A percentile compares a stretch with the other conserved stretches of the same genome.
Evolutionary conservation across 2,888 invertebrate species (phyloP).

Genomic region (Thumatha senex): DNA sequence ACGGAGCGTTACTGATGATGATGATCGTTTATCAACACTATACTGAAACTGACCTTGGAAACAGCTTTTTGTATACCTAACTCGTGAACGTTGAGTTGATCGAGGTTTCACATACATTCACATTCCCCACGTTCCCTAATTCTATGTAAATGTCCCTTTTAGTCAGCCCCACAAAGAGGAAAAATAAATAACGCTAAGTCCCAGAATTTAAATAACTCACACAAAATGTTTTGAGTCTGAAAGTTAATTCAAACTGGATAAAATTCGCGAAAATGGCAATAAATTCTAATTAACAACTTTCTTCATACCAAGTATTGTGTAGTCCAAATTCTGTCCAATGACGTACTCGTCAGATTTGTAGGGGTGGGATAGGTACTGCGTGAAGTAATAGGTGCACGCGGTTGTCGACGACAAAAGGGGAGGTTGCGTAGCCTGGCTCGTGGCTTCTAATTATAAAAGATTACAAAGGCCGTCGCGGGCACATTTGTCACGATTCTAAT

Average conservation of each 20-base stretch:
- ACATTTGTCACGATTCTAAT: slow-evolving; percentile 29
- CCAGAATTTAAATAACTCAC: slow-evolving; percentile 9
- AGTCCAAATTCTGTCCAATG: slow-evolving; percentile 2
- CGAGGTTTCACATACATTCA: no score
- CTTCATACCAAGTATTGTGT: slow-evolving; percentile 9
- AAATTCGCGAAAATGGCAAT: slow-evolving; percentile 8
- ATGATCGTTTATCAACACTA: no score
- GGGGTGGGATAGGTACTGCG: neutral
- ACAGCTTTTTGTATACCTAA: no score
- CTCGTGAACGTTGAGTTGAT: no score
- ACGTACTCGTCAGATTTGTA: no score
- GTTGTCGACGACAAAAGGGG: neutral
- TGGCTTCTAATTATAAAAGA: slow-evolving; percentile 23
- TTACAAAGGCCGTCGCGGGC: slow-evolving; percentile 11
- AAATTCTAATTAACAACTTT: slow-evolving; percentile 15
- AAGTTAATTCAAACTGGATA: slow-evolving; percentile 10
- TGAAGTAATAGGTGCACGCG: neutral
- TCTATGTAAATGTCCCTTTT: slow-evolving; percentile 5
- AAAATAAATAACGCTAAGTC: slow-evolving; percentile 7
- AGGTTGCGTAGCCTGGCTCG: neutral
- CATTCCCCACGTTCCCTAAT: neutral
- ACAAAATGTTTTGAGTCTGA: slow-evolving; percentile 6
- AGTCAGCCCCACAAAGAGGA: slow-evolving; percentile 5
- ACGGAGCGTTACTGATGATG: no score
- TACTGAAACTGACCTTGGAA: no score